Conservation (phyloP, 2,888 invertebrate species). For the Hedychridium roseum region DNA sequence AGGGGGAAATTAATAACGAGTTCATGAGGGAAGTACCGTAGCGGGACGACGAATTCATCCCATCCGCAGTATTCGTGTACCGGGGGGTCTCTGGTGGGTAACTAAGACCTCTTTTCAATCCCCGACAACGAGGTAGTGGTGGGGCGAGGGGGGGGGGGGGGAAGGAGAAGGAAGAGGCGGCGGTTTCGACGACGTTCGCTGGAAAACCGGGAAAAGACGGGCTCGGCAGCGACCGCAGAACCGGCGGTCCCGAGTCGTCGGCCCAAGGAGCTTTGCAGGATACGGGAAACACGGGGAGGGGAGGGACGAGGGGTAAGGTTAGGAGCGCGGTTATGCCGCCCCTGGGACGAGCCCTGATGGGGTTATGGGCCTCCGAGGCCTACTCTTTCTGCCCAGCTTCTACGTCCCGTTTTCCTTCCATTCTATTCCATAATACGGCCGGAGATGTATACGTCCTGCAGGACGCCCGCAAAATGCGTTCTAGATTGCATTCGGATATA, state of each 20-base stretch:
- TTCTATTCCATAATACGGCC: slow-evolving; percentile 61
- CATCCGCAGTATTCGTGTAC: slow-evolving; percentile 38
- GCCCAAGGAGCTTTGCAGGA: slow-evolving; percentile 26
- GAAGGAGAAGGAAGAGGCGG: slow-evolving; percentile 11
- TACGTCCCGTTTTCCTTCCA: slow-evolving; percentile 58
- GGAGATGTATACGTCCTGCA: slow-evolving; percentile 56
- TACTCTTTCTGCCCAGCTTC: slow-evolving; percentile 58
- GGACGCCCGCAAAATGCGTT: slow-evolving; percentile 58
- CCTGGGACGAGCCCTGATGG: slow-evolving; percentile 66
- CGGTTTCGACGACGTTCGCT: slow-evolving; percentile 11
- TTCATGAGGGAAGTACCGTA: slow-evolving; percentile 32
- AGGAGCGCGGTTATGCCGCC: slow-evolving; percentile 53
- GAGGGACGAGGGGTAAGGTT: slow-evolving; percentile 28
- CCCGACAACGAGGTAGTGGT: slow-evolving; percentile 31
- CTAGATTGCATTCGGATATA: slow-evolving; percentile 58
- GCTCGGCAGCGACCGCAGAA: slow-evolving; percentile 44
- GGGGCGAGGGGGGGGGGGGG: slow-evolving; percentile 7
- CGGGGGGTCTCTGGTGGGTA: slow-evolving; percentile 52
- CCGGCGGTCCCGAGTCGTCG: slow-evolving; percentile 37
- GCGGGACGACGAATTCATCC: slow-evolving; percentile 52
- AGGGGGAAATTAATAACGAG: slow-evolving; percentile 49
- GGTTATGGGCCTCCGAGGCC: slow-evolving; percentile 70
- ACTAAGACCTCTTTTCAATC: slow-evolving; percentile 58
- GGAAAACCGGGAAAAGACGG: not conserved
- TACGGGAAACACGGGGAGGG: too few relatives aligned